These are phyloP conservation scores for Prionace glauca DNA, from an alignment of 2,797 vertebrate genomes.

Conservation along the genomic window DNA sequence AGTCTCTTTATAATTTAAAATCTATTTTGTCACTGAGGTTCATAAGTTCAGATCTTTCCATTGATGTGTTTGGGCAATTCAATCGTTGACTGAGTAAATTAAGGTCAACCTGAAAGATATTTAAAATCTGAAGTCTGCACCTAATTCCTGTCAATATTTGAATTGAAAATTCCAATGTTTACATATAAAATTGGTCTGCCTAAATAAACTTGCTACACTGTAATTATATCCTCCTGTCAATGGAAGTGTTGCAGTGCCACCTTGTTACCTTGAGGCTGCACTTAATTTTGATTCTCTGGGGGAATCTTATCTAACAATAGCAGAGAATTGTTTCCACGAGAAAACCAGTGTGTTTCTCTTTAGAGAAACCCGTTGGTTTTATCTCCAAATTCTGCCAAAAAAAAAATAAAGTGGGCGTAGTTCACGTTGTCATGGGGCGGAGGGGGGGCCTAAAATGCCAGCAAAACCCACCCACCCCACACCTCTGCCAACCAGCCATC, in stretches of 20 bases:
- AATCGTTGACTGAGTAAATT: neutral
- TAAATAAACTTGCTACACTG: no score
- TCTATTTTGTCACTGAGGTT: neutral
- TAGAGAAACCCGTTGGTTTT: no score
- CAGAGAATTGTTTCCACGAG: neutral
- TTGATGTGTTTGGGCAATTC: neutral
- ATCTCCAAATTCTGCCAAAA: no score
- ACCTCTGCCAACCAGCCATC: no score
- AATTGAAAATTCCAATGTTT: neutral
- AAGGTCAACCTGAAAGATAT: neutral
- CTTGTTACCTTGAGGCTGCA: neutral
- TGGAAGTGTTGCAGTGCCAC: neutral
- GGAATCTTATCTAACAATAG: no score
- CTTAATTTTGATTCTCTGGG: neutral
- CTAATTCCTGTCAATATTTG: neutral
- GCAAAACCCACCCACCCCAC: no score
- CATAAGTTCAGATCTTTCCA: neutral
- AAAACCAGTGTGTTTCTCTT: no score
- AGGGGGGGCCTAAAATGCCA: no score
- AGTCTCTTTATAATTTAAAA: neutral
- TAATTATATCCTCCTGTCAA: neutral
- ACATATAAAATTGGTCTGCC: neutral
- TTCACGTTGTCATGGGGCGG: no score
- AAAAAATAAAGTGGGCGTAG: no score
- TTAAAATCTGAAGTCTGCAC: neutral